phyloP scores from a whole-genome alignment of 2,888 invertebrate species.

The Anoplius nigerrimus region DNA sequence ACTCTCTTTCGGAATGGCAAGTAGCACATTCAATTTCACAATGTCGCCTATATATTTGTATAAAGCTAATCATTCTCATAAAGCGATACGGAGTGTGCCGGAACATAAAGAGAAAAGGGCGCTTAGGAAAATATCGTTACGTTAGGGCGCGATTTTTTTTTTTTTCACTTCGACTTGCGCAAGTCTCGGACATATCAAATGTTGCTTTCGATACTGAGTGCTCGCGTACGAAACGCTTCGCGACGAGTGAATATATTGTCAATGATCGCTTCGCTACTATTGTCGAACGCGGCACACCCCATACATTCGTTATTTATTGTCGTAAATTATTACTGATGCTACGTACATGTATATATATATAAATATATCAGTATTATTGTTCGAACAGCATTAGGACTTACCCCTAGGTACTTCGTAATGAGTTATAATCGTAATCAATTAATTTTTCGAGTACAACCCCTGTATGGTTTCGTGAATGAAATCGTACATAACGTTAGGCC shows the following conservation, averaged over 20 bases:
- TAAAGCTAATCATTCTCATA: conserved; percentile 45
- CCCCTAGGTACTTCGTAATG: conserved; percentile 60
- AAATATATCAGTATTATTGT: conserved; percentile 74
- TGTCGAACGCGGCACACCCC: conserved; percentile 30
- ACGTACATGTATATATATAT: conserved; percentile 56
- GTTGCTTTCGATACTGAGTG: too few relatives aligned
- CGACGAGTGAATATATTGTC: conserved; percentile 4
- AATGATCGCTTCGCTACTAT: background rate
- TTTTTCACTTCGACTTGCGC: too few relatives aligned
- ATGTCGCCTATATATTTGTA: conserved; percentile 14
- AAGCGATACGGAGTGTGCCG: conserved; percentile 44
- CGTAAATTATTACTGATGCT: conserved; percentile 65
- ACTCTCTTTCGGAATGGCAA: background rate
- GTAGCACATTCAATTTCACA: conserved; percentile 18
- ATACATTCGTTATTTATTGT: conserved; percentile 59
- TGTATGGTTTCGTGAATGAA: conserved; percentile 42
- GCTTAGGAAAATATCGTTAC: too few relatives aligned
- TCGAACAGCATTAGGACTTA: conserved; percentile 75
- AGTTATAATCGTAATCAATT: conserved; percentile 51
- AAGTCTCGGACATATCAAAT: too few relatives aligned
- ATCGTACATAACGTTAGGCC: conserved; percentile 71
- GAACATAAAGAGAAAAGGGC: background rate
- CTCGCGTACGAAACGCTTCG: background rate
- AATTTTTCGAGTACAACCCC: conserved; percentile 28
- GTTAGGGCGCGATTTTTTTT: too few relatives aligned